Percentiles rank a stretch among this genome's conserved stretches.
Evolutionary conservation across 2,113 vertebrate genomes (phyloP).

Genomic region (Silurus meridionalis): DNA sequence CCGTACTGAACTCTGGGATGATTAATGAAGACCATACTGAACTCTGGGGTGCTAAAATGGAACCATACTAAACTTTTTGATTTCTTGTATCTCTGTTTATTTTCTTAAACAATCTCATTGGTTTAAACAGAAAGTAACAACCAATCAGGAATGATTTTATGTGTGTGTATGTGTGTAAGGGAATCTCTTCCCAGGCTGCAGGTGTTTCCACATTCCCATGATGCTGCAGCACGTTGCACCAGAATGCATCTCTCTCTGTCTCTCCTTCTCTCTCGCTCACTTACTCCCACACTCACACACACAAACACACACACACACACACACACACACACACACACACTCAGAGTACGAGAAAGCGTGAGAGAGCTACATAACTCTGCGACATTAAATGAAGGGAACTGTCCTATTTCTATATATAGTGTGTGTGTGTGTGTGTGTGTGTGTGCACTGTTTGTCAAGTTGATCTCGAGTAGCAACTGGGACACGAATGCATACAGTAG

Average conservation of each 20-base stretch:
- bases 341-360: not conserved
- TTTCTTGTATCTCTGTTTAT: not conserved
- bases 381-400: slow-evolving; percentile 3
- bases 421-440: slow-evolving; percentile 31
- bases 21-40: not conserved
- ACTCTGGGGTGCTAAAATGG: not conserved
- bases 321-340: slow-evolving; percentile 32
- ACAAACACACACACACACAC: slow-evolving; percentile 9
- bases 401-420: slow-evolving; percentile 41
- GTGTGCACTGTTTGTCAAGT: not conserved
- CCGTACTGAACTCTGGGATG: not conserved
- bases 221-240: not conserved
- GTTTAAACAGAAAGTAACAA: not conserved
- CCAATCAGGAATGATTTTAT: not conserved
- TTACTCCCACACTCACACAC: slow-evolving; percentile 6
- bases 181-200: slow-evolving; percentile 3
- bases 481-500: not conserved
- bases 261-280: slow-evolving; percentile 7
- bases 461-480: slow-evolving; percentile 23
- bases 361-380: slow-evolving; percentile 12
- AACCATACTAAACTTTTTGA: not conserved
- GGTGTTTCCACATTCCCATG: slow-evolving; percentile 21
- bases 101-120: not conserved
- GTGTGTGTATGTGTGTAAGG: not conserved
- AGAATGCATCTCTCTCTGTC: slow-evolving; percentile 19